Conservation (phyloP, 1,140 invertebrate genomes). For the Plutomurus gul region DNA sequence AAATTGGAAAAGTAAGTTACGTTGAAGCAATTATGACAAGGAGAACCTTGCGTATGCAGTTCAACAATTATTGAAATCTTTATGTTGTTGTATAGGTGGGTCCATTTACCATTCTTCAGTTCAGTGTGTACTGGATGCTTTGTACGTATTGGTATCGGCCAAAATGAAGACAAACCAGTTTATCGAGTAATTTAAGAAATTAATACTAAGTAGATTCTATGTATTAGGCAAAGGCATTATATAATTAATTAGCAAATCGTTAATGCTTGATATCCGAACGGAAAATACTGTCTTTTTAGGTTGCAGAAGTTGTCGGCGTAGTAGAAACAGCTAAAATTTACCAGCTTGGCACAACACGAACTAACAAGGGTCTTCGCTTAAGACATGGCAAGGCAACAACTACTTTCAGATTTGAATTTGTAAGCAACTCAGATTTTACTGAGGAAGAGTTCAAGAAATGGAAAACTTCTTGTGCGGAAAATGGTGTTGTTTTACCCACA, state of each 20-base stretch:
- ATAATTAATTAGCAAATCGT: not conserved
- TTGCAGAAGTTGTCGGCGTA: conserved; percentile 92
- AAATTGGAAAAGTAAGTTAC: conserved; percentile 77
- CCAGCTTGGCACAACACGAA: conserved; percentile 83
- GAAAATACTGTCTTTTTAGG: too few species aligned
- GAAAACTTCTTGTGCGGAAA: conserved; percentile 78
- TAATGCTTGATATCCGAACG: conserved; percentile 50
- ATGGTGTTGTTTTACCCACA: conserved; percentile 79
- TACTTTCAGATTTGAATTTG: conserved; percentile 93
- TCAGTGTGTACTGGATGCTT: conserved; percentile 89
- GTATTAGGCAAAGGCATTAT: not conserved
- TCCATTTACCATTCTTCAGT: conserved; percentile 94
- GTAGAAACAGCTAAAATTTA: conserved; percentile 96
- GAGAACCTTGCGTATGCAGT: not conserved
- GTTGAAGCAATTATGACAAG: not conserved
- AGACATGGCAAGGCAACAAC: conserved; percentile 87
- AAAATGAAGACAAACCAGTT: conserved; percentile 81
- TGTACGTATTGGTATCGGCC: conserved; percentile 94
- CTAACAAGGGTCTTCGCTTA: conserved; percentile 81
- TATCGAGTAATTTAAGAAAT: conserved; percentile 70
- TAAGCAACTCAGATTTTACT: conserved; percentile 96
- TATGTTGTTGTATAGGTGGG: conserved; percentile 66
- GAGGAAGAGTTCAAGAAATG: conserved; percentile 93
- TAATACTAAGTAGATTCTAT: not conserved
- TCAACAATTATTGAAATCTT: conserved; percentile 29